Evolutionary conservation across 2,888 invertebrate species (phyloP).

Genomic region (Thecocarcelia acutangulata): DNA sequence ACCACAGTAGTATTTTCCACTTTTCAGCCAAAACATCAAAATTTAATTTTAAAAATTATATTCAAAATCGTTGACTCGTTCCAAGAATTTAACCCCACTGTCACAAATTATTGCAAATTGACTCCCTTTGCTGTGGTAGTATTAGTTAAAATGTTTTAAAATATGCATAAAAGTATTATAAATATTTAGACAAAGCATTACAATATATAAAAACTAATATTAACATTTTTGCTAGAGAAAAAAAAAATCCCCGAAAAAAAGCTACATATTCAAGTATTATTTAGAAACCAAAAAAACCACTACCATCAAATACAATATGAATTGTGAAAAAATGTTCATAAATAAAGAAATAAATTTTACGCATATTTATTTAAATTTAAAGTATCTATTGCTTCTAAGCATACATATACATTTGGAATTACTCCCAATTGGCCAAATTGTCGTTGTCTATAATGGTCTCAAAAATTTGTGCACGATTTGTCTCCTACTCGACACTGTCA

Average conservation of each 20-base stretch:
- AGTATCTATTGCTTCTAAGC: conserved; percentile 23
- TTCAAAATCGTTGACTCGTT: too few species aligned
- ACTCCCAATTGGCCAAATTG: too few species aligned
- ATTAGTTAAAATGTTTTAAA: conserved; percentile 69
- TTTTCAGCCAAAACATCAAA: too few species aligned
- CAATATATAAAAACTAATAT: conserved; percentile 68
- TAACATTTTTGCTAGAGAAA: too few species aligned
- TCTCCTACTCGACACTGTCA: too few species aligned
- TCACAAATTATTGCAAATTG: conserved; percentile 21
- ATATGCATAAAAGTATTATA: conserved; percentile 79
- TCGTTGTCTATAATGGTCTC: too few species aligned
- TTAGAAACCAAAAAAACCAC: conserved; percentile 62
- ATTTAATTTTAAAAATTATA: too few species aligned
- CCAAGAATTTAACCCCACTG: conserved; percentile 19
- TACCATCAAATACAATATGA: conserved; percentile 64
- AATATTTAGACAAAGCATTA: conserved; percentile 78
- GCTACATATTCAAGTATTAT: conserved; percentile 65
- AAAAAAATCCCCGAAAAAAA: conserved; percentile 27
- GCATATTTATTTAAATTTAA: conserved; percentile 58
- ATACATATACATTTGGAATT: neutral
- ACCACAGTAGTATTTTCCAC: too few species aligned
- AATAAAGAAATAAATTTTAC: conserved; percentile 57
- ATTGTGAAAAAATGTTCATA: conserved; percentile 42
- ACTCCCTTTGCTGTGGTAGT: conserved; percentile 42
- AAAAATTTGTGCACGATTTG: too few species aligned